Conservation (phyloP, 2,113 vertebrate genomes). For the Eulemur rufifrons region DNA sequence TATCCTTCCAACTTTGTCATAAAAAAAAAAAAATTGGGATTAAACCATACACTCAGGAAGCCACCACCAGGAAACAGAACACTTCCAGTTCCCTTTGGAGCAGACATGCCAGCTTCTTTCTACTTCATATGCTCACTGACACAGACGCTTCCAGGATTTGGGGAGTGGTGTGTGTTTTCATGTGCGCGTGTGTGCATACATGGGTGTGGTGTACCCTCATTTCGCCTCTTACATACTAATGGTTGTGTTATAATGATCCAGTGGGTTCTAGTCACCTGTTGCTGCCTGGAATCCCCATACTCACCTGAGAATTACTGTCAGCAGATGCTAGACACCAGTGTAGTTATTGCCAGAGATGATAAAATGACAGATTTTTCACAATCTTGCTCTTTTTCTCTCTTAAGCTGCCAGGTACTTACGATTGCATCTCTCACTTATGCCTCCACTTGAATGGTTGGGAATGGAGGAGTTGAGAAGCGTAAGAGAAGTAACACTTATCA, state of each 20-base stretch:
- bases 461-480: not conserved
- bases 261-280: not conserved
- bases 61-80: not conserved
- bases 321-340: not conserved
- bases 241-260: not conserved
- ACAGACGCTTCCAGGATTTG: not conserved
- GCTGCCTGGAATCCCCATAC: not conserved
- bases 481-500: not conserved
- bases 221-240: not conserved
- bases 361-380: not conserved
- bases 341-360: not conserved
- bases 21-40: not conserved
- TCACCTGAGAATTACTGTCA: not conserved
- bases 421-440: not conserved
- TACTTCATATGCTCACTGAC: not conserved
- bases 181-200: not conserved
- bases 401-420: not conserved
- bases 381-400: not conserved
- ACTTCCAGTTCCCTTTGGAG: not conserved
- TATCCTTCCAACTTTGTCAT: not conserved
- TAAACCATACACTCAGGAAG: not conserved
- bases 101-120: not conserved
- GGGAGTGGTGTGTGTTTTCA: fast-evolving
- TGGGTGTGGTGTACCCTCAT: not conserved
- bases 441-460: not conserved